Percentiles rank a stretch among this genome's conserved stretches.
phyloP scores from a whole-genome alignment of 2,113 vertebrate species.

The Apteryx mantelli region DNA sequence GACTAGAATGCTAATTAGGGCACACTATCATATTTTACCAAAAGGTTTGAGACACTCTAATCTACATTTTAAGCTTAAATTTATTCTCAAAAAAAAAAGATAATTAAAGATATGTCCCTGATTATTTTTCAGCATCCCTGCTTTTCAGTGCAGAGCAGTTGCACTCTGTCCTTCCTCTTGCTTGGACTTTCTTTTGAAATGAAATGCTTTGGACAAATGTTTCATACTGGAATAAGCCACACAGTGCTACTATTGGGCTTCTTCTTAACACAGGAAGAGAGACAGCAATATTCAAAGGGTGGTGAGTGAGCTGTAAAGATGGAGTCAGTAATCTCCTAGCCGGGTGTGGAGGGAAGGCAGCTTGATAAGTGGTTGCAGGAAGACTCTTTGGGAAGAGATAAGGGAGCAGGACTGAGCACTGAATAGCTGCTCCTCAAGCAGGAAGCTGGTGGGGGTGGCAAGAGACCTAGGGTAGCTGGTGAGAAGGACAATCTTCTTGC shows the following conservation, averaged over 20 bases:
- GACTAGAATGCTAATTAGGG: neutral
- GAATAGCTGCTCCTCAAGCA: neutral
- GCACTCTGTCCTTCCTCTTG: neutral
- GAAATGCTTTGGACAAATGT: neutral
- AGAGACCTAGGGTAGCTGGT: neutral
- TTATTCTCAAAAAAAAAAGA: neutral
- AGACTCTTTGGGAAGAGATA: neutral
- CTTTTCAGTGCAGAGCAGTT: neutral
- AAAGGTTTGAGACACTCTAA: neutral
- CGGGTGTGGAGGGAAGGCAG: neutral
- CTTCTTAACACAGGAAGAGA: neutral
- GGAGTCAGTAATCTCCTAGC: neutral
- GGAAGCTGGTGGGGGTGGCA: neutral
- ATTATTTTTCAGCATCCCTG: neutral
- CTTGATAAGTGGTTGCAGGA: neutral
- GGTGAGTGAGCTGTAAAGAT: neutral
- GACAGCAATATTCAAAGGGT: no score
- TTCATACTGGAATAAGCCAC: neutral
- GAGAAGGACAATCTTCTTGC: neutral
- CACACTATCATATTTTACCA: neutral
- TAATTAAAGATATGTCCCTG: neutral
- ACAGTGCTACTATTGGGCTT: fast-evolving
- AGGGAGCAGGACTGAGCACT: neutral
- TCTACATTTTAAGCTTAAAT: neutral
- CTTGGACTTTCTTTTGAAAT: neutral